Conservation (phyloP, 2,113 vertebrate genomes). For the Podarcis muralis region DNA sequence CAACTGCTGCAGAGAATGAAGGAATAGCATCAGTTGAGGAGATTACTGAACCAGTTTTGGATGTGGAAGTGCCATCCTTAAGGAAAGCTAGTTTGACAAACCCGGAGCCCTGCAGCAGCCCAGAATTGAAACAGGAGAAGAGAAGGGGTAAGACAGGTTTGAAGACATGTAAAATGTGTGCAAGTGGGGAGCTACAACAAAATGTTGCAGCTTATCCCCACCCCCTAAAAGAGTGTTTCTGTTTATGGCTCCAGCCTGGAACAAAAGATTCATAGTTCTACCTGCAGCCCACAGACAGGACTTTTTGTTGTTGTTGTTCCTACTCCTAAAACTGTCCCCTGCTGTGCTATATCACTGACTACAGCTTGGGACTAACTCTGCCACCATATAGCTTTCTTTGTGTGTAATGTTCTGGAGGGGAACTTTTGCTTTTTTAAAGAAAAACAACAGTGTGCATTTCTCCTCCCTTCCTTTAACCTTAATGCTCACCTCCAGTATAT, state of each 20-base stretch:
- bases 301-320: background rate
- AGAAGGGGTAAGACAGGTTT: constrained; percentile 48
- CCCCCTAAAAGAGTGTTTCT: background rate
- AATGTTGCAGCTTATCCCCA: background rate
- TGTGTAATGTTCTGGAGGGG: background rate
- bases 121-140: constrained; percentile 4
- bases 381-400: background rate
- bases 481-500: background rate
- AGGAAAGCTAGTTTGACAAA: constrained; percentile 27
- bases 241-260: background rate
- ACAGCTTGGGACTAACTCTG: background rate
- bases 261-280: background rate
- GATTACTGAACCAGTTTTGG: background rate
- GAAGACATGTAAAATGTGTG: background rate
- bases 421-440: background rate
- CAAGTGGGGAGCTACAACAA: background rate
- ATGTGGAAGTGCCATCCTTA: constrained; percentile 12
- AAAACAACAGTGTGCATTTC: background rate
- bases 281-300: too few species aligned
- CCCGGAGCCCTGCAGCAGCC: background rate
- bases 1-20: background rate
- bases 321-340: background rate
- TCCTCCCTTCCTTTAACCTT: too few species aligned
- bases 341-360: background rate
- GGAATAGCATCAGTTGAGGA: background rate